Percentiles rank a stretch among this genome's conserved stretches.
Conservation (phyloP, 2,888 invertebrate genomes). For the Hedychridium roseum region DNA sequence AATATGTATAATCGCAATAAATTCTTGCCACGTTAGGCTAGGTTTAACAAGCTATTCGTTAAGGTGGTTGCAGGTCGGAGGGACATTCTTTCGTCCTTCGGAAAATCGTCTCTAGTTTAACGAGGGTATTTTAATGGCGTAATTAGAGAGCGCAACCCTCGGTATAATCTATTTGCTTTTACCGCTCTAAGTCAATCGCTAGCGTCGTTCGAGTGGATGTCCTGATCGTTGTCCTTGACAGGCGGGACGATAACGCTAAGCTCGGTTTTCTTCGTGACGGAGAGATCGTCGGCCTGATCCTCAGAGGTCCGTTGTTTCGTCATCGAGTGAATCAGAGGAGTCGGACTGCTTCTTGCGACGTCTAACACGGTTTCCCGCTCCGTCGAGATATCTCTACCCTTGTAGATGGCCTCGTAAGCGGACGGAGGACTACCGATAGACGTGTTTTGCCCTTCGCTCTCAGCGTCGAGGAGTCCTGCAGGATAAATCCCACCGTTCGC, state of each 20-base stretch:
- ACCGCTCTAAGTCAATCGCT: no score
- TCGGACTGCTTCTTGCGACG: no score
- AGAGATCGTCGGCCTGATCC: conserved; percentile 85
- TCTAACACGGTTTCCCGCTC: no score
- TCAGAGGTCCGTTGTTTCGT: conserved; percentile 65
- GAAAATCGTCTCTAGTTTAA: no score
- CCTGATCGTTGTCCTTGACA: conserved; percentile 71
- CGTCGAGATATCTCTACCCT: conserved; percentile 72
- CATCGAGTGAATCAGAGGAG: conserved; percentile 68
- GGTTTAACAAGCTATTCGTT: no score
- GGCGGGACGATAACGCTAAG: conserved; percentile 80
- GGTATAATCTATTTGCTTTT: no score
- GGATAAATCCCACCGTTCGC: conserved; percentile 66
- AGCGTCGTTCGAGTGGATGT: conserved; percentile 67
- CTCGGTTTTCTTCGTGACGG: conserved; percentile 69
- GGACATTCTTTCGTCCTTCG: no score
- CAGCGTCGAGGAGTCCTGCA: conserved; percentile 30
- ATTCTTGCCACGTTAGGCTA: no score
- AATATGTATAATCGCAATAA: no score
- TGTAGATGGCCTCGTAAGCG: conserved; percentile 68
- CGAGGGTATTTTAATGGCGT: no score
- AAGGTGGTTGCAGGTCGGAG: no score
- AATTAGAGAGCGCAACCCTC: no score
- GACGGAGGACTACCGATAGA: conserved; percentile 58
- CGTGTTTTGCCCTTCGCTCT: conserved; percentile 48